A percentile compares a stretch with the other conserved stretches of the same genome.
Conservation (phyloP, 2,113 vertebrate genomes). For the Todiramphus saurophagus region DNA sequence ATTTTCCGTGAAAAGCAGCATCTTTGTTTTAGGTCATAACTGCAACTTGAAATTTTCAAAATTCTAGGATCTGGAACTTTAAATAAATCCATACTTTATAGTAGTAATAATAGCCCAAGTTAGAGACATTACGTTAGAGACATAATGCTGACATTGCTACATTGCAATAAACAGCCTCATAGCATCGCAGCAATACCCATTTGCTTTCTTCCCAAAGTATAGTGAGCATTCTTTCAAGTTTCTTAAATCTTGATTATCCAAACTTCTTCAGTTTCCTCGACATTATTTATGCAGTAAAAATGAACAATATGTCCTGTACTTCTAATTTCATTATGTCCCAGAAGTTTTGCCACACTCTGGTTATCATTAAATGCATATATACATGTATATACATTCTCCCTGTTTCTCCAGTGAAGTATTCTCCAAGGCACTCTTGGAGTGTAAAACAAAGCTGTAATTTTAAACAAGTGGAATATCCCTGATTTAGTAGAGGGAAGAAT, state of each 20-base stretch:
- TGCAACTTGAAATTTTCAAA: not conserved
- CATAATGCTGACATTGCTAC: not conserved
- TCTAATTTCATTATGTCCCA: not conserved
- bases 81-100: not conserved
- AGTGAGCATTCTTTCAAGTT: not conserved
- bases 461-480: conserved; percentile 19
- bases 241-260: not conserved
- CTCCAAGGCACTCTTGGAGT: not conserved
- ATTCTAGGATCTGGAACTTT: not conserved
- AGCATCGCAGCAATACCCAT: not conserved
- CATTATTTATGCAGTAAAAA: not conserved
- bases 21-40: not conserved
- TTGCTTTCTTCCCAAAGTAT: not conserved
- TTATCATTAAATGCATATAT: not conserved
- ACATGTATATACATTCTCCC: not conserved
- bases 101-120: not conserved
- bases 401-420: not conserved
- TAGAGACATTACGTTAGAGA: not conserved
- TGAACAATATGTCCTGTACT: not conserved
- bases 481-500: not conserved
- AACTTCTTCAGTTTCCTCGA: not conserved
- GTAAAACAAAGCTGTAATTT: not conserved
- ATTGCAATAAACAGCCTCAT: not conserved
- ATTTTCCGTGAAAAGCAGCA: not conserved
- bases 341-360: not conserved